Conservation (phyloP, 2,797 vertebrate genomes). For the Paedocypris micromegethes region DNA sequence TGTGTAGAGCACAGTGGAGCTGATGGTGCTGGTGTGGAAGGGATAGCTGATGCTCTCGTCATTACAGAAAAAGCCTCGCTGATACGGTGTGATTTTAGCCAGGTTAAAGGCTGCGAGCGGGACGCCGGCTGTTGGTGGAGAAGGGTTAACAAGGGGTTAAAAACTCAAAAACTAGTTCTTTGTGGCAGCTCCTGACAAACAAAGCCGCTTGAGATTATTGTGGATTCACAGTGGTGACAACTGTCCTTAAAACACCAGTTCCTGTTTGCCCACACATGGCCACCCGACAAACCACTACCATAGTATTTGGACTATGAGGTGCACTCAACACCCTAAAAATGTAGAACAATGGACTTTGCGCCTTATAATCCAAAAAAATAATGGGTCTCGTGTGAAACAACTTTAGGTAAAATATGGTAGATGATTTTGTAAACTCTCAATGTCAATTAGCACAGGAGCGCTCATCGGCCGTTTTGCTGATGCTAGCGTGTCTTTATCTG, state of each 20-base stretch:
- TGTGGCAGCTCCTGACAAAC: too few relatives aligned
- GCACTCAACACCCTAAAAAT: too few relatives aligned
- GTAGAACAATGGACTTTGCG: too few relatives aligned
- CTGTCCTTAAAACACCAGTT: background rate
- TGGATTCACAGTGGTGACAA: background rate
- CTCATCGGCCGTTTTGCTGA: background rate
- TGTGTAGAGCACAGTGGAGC: constrained; percentile 84
- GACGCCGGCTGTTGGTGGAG: constrained; percentile 88
- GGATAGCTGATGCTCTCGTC: constrained; percentile 96
- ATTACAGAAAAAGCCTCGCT: constrained; percentile 98
- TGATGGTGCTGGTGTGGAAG: constrained; percentile 90
- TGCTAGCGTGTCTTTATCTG: background rate
- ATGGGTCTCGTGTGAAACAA: too few relatives aligned
- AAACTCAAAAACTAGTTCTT: constrained; percentile 26
- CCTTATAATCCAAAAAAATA: too few relatives aligned
- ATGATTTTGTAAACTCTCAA: too few relatives aligned
- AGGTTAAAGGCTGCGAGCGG: constrained; percentile 95
- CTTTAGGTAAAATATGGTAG: too few relatives aligned
- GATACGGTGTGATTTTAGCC: constrained; percentile 92
- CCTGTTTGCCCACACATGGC: too few relatives aligned
- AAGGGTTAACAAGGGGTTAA: constrained; percentile 61
- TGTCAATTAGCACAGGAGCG: too few relatives aligned
- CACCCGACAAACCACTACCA: too few relatives aligned
- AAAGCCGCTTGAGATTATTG: too few relatives aligned
- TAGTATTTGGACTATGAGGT: too few relatives aligned